Percentiles rank a stretch among this genome's conserved stretches.
phyloP scores from a whole-genome alignment of 2,113 vertebrate species.

The Deroptyus accipitrinus region DNA sequence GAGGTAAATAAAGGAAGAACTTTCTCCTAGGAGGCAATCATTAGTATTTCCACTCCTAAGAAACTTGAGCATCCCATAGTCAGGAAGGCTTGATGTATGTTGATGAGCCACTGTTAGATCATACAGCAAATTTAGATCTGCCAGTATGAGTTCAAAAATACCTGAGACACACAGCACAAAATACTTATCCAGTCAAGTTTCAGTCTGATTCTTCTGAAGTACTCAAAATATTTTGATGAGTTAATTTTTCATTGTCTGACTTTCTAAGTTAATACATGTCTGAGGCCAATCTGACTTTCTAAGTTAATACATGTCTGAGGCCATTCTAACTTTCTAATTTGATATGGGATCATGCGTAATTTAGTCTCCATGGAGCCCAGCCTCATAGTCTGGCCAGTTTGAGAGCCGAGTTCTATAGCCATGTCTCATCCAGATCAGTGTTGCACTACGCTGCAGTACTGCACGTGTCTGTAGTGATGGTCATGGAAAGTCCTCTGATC shows the following conservation, averaged over 20 bases:
- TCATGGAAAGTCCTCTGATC: neutral
- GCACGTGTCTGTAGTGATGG: accelerated
- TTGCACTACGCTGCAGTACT: neutral
- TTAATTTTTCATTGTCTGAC: neutral
- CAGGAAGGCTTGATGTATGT: neutral
- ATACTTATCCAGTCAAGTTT: neutral
- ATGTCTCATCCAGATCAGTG: neutral
- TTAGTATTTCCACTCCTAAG: neutral
- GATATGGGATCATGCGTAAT: too few species aligned
- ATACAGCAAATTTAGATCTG: neutral
- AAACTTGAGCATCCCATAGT: neutral
- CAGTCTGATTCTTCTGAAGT: neutral
- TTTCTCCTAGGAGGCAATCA: neutral
- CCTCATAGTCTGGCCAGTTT: neutral
- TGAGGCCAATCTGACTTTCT: neutral
- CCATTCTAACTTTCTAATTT: neutral
- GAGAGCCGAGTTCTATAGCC: neutral
- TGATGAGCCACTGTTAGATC: neutral
- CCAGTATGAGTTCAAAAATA: neutral
- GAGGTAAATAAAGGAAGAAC: neutral
- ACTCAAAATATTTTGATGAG: neutral
- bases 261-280: neutral
- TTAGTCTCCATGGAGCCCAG: neutral
- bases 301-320: neutral
- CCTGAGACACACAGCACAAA: neutral